Percentiles rank a stretch among this genome's conserved stretches.
Conservation (phyloP, 2,113 vertebrate genomes). For the Nothoprocta perdicaria region DNA sequence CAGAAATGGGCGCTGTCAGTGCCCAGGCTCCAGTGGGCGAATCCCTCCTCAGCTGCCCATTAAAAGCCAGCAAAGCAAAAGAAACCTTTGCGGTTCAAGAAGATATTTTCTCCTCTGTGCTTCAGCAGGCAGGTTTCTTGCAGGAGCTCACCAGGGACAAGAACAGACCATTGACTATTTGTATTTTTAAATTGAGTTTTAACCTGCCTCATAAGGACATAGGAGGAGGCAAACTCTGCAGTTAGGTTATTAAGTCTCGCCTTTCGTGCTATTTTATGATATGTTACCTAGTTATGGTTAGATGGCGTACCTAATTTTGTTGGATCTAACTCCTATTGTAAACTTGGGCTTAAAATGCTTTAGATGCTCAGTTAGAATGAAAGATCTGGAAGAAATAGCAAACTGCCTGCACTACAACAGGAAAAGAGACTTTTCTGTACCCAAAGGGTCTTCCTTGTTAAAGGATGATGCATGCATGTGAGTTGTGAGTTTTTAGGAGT, state of each 20-base stretch:
- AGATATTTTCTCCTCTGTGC: not conserved
- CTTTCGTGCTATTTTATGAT: not conserved
- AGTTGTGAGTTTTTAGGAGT: rapidly evolving
- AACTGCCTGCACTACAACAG: not conserved
- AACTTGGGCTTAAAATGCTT: not conserved
- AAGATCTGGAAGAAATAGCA: not conserved
- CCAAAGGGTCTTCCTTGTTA: not conserved
- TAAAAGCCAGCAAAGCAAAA: not conserved
- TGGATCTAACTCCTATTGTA: not conserved
- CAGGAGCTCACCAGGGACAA: not conserved
- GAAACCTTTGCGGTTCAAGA: not conserved
- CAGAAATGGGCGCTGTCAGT: not conserved
- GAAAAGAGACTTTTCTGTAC: not conserved
- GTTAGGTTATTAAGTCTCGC: not conserved
- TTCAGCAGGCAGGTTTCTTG: not conserved
- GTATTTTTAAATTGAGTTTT: not conserved
- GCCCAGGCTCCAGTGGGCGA: not conserved
- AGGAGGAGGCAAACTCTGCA: not conserved
- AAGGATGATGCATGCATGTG: not conserved
- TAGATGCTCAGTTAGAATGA: not conserved
- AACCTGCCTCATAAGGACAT: not conserved
- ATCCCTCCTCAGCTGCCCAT: not conserved
- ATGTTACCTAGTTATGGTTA: not conserved
- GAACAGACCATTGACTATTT: not conserved
- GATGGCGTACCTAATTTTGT: not conserved